Evolutionary conservation across 2,797 vertebrate genomes (phyloP), one percentile per base, ranked within the genome.

Genomic region (Nyctibius grandis): DNA sequence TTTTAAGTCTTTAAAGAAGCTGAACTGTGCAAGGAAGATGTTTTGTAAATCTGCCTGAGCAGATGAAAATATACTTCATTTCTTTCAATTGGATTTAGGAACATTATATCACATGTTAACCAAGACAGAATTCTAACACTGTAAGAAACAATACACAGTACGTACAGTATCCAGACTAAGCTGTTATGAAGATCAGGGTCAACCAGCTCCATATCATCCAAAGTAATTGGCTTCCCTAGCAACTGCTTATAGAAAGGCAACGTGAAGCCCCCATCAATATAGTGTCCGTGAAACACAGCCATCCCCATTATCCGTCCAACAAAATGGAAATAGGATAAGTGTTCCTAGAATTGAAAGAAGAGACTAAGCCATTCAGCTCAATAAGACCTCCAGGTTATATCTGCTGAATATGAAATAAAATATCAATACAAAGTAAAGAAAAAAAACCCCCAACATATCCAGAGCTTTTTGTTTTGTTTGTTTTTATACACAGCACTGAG

Each of bases 111-210:
- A 59, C 5, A 1, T 1, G 7, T 73, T 69, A 90, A 74, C 14
- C 2, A 10, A 82, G 69, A 50, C 15, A 60, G 61, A 48, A 94
- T 45, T 85, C 68, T 42, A 93, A 74, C 76, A 65, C 3, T 28
- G 20, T 81, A 75, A 75, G 33, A 75, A 44, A 38, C 11, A 85
- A 85, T 36, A 88, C n/a, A 74, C 9, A 47, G 79, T 97, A 98
- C 99, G 44, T 98, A 99, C 99, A 99, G 98, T 97, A 99, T 99
- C 99, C 99, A 99, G 81, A 99, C 99, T 25, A 99, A 98, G 98
- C 99, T 99, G 98, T 99, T 99, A 96, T 99, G 99, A 94, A 99
- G 99, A 97, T 99, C 99, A 12, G 99, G 99, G 97, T 99, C 99
- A 60, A 99, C 99, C 47, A 99, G 98, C 96, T 99, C 99, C 99